Percentiles rank a stretch among this genome's conserved stretches.
Conservation (phyloP, 2,113 vertebrate genomes). For the Neodontobutis hainanensis region DNA sequence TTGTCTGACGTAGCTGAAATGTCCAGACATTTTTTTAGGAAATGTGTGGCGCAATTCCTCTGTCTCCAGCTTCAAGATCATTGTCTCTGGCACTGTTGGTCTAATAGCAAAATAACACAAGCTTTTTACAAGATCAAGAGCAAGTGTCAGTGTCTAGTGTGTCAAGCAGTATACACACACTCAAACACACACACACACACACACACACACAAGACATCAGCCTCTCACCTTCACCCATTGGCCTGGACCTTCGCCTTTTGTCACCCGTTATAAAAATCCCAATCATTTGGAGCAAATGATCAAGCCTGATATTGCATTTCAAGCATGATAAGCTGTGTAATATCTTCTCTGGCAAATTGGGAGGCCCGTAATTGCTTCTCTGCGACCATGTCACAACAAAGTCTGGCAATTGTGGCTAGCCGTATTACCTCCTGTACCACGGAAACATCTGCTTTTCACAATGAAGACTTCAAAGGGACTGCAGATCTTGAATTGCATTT, state of each 20-base stretch:
- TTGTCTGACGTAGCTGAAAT: neutral
- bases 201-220: conserved; percentile 29
- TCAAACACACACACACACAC: too few species aligned
- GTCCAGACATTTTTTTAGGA: neutral
- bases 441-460: conserved; percentile 93
- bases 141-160: conserved; percentile 38
- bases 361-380: conserved; percentile 95
- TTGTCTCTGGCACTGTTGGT: conserved; percentile 4
- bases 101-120: neutral
- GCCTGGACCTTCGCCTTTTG: conserved; percentile 78
- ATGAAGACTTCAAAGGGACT: conserved; percentile 96
- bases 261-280: conserved; percentile 95
- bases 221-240: conserved; percentile 79
- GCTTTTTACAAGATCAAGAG: conserved; percentile 14
- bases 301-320: conserved; percentile 93
- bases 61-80: neutral
- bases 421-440: conserved; percentile 92
- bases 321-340: conserved; percentile 99
- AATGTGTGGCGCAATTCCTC: neutral
- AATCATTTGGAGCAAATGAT: conserved; percentile 99
- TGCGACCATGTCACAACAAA: conserved; percentile 95
- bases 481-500: conserved; percentile 99
- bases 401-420: conserved; percentile 93
- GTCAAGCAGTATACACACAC: conserved; percentile 17
- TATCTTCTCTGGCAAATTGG: conserved; percentile 98